Percentiles rank a stretch among this genome's conserved stretches.
Conservation (phyloP, 2,797 vertebrate genomes). For the Arctocebus calabarensis region DNA sequence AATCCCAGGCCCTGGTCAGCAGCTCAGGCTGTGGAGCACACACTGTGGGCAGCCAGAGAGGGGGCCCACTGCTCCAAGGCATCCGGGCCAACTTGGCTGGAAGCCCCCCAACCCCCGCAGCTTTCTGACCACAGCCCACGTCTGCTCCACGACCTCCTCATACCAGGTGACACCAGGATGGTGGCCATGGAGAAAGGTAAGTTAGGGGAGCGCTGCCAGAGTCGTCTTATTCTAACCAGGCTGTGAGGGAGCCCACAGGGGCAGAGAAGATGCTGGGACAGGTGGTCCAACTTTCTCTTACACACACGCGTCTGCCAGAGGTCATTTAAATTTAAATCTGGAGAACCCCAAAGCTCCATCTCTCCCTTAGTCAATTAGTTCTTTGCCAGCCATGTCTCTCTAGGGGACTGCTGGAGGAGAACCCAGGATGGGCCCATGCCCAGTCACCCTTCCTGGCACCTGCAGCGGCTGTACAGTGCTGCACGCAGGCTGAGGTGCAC, state of each 20-base stretch:
- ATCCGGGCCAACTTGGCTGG: not conserved
- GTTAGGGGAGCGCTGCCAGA: fast-evolving
- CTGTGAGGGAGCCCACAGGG: not conserved
- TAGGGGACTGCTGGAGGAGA: not conserved
- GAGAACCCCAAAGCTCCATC: not conserved
- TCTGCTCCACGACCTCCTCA: not conserved
- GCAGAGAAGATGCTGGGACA: fast-evolving
- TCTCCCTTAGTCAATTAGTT: too few species aligned
- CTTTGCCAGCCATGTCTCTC: fast-evolving
- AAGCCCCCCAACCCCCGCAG: fast-evolving
- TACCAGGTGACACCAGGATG: fast-evolving
- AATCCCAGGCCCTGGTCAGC: not conserved
- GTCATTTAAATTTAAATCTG: fast-evolving
- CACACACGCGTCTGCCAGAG: not conserved
- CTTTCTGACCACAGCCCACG: not conserved
- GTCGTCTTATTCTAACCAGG: not conserved
- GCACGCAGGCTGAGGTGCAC: fast-evolving
- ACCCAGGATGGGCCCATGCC: not conserved
- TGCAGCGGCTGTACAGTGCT: not conserved
- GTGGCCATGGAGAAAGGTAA: not conserved
- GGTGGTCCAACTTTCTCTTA: not conserved
- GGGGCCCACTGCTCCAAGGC: not conserved
- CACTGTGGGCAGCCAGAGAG: not conserved
- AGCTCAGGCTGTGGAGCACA: fast-evolving
- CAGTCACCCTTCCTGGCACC: not conserved